These are phyloP conservation scores for Hylaeus volcanicus DNA, from an alignment of 1,140 invertebrate species.

Conservation along the genomic window DNA sequence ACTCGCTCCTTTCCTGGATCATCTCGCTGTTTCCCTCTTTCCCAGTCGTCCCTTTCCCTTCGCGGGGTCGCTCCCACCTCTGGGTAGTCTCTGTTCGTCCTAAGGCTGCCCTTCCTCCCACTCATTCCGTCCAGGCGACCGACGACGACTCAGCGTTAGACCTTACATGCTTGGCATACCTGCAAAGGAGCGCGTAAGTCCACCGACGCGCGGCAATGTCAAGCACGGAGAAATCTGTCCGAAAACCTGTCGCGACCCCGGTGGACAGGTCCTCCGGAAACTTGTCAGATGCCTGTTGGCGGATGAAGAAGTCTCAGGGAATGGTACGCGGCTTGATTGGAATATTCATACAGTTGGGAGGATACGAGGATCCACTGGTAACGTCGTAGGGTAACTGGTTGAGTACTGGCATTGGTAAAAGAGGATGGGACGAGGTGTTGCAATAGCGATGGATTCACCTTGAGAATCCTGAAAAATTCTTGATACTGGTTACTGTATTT, in stretches of 20 bases:
- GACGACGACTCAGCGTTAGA: slow-evolving; percentile 64
- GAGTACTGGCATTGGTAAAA: too few species aligned
- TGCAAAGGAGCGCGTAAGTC: slow-evolving; percentile 64
- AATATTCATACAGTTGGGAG: too few species aligned
- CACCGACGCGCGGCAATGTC: slow-evolving; percentile 41
- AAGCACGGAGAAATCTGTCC: slow-evolving; percentile 45
- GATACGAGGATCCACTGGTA: neutral
- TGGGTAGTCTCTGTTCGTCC: slow-evolving; percentile 41
- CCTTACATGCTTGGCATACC: slow-evolving; percentile 67
- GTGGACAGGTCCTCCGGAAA: neutral
- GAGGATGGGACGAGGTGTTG: neutral
- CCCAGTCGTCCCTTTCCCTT: slow-evolving; percentile 32
- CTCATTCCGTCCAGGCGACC: slow-evolving; percentile 54
- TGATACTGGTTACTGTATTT: too few species aligned
- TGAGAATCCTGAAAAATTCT: too few species aligned
- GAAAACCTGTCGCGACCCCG: slow-evolving; percentile 32
- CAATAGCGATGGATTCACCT: too few species aligned
- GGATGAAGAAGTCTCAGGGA: neutral
- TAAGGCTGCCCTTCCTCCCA: slow-evolving; percentile 59
- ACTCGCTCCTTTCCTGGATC: slow-evolving; percentile 16
- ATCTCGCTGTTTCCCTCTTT: slow-evolving; percentile 5
- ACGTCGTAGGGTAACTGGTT: too few species aligned
- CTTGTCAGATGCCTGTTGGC: neutral
- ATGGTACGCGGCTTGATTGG: neutral
- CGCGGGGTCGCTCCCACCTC: slow-evolving; percentile 5